These are phyloP conservation scores for Cyprichromis sp. DNA, from an alignment of 2,113 vertebrate species.

Conservation along the genomic window DNA sequence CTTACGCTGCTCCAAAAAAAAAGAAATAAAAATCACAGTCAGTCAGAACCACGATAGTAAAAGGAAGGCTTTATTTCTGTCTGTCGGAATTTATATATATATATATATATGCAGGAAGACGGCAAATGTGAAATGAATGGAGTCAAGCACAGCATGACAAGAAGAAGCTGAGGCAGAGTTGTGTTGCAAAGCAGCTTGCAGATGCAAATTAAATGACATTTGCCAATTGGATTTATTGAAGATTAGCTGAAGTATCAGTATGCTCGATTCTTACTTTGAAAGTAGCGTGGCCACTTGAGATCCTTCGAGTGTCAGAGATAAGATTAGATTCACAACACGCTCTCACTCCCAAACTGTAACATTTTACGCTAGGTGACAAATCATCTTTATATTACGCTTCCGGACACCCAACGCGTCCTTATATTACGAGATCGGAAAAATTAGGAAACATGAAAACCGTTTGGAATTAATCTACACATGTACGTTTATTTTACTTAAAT, in stretches of 20 bases:
- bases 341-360: not conserved
- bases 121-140: not conserved
- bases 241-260: not conserved
- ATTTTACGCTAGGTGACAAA: not conserved
- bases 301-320: not conserved
- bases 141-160: not conserved
- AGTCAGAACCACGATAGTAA: not conserved
- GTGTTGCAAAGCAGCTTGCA: not conserved
- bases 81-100: rapidly evolving
- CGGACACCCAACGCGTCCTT: rapidly evolving
- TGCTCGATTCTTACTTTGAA: not conserved
- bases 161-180: not conserved
- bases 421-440: not conserved
- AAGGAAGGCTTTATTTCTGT: not conserved
- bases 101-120: not conserved
- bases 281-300: not conserved
- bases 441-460: not conserved
- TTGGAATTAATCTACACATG: not conserved
- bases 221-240: not conserved
- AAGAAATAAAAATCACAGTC: not conserved
- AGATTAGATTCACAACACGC: not conserved
- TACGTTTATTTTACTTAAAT: not conserved
- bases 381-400: not conserved
- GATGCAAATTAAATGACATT: not conserved
- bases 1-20: rapidly evolving